Percentiles rank a stretch among this genome's conserved stretches.
Evolutionary conservation across 1,140 invertebrate genomes (phyloP).

Genomic region (Bombus confusus): DNA sequence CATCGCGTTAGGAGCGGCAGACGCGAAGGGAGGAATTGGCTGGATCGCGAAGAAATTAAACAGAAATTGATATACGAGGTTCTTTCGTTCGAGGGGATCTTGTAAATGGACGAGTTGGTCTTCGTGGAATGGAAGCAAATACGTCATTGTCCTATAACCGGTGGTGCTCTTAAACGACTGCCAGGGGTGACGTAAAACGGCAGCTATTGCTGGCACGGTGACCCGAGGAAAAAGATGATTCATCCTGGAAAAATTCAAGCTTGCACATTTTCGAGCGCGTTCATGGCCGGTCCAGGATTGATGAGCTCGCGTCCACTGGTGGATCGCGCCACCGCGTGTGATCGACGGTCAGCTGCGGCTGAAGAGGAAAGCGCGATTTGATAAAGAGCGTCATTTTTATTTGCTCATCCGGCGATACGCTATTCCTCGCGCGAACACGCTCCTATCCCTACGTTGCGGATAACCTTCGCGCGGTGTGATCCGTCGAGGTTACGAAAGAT

Average conservation of each 20-base stretch:
- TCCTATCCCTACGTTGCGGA: neutral
- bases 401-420: conserved; percentile 48
- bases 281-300: conserved; percentile 54
- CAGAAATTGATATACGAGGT: conserved; percentile 37
- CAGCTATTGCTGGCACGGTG: conserved; percentile 33
- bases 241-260: conserved; percentile 63
- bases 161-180: conserved; percentile 23
- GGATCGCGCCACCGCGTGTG: conserved; percentile 58
- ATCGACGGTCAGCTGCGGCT: conserved; percentile 64
- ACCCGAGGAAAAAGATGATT: conserved; percentile 62
- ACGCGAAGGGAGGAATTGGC: neutral
- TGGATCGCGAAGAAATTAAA: conserved; percentile 41
- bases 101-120: conserved; percentile 13
- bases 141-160: conserved; percentile 22
- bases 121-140: neutral
- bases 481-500: conserved; percentile 18
- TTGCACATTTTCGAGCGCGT: conserved; percentile 62
- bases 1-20: no score
- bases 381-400: conserved; percentile 66
- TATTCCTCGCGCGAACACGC: conserved; percentile 55
- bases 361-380: conserved; percentile 63
- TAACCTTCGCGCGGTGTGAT: neutral
- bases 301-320: conserved; percentile 58
- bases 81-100: conserved; percentile 1
- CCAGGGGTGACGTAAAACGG: conserved; percentile 32